phyloP scores from a whole-genome alignment of 2,888 invertebrate genomes.

The Allygus modestus region DNA sequence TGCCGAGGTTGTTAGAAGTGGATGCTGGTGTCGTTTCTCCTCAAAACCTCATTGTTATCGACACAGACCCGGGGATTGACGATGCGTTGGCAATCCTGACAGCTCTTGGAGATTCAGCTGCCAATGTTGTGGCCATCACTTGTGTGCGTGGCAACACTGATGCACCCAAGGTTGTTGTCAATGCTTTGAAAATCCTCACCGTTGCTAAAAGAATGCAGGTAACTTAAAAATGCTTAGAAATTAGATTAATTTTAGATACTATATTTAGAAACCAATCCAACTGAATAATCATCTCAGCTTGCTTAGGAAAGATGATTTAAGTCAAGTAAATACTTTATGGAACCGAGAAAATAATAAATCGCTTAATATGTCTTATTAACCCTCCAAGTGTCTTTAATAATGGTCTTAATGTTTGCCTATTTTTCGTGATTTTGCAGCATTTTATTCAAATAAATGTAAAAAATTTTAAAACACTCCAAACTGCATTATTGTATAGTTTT shows the following conservation, averaged over 20 bases:
- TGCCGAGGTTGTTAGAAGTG: not conserved
- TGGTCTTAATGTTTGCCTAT: too few relatives aligned
- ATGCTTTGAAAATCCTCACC: conserved; percentile 76
- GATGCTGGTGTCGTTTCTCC: not conserved
- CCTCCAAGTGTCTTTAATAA: too few relatives aligned
- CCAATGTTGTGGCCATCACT: conserved; percentile 77
- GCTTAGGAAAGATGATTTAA: too few relatives aligned
- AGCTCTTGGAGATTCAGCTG: conserved; percentile 71
- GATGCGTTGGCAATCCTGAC: conserved; percentile 76
- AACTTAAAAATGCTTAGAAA: conserved; percentile 66
- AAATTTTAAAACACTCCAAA: too few relatives aligned
- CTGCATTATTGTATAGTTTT: too few relatives aligned
- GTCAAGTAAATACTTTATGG: too few relatives aligned
- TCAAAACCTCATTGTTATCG: conserved; percentile 73
- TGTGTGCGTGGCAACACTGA: conserved; percentile 77
- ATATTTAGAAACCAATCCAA: too few relatives aligned
- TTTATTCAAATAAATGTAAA: too few relatives aligned
- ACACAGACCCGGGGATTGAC: conserved; percentile 76
- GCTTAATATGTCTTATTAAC: too few relatives aligned
- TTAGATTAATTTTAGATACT: conserved; percentile 73
- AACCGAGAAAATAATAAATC: too few relatives aligned
- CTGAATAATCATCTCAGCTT: too few relatives aligned
- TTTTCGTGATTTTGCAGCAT: too few relatives aligned
- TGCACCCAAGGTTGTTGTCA: conserved; percentile 75
- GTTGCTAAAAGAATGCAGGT: conserved; percentile 70